Base-by-base conservation (phyloP, 2,113 vertebrate genomes). In the Periophthalmus modestus region DNA sequence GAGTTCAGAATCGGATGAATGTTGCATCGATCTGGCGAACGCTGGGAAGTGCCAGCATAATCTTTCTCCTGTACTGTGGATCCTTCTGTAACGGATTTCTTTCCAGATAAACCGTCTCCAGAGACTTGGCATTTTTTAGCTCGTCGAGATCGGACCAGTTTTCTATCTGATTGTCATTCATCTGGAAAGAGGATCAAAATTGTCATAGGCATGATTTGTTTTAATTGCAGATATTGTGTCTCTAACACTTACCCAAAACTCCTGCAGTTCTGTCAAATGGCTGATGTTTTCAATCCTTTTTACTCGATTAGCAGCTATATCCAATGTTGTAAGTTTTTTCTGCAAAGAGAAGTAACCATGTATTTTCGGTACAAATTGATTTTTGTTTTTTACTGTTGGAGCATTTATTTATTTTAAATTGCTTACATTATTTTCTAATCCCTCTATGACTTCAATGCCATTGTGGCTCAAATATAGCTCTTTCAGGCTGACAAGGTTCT, bases 381-480 rank as follows among this genome's bases (percentile, higher is more conserved):
- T 9, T 9, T 43, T 6, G 12, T 13, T 4, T 55, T 69, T 46
- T 54, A 39, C 12, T 54, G 73, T 74, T 43, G 70, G 19, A 73
- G 21, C 55, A 15, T n/a, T 43, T 19, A 15, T 12, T 43, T 19
- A 1, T 18, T 62, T 21, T 65, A 65, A 43, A 52, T 11, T 11
- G 91, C 98, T 97, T 89, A 99, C 98, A 3, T 99, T 99, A 91
- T 95, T 98, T 83, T 99, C 97, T 88, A 99, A 93, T 72, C 97
- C 98, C 80, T 99, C 98, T 28, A 99, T 96, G 90, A 96, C 95
- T 90, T 99, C 97, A 0, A 99, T 96, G 87, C 98, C 98, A 0
- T 99, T 99, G 92, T 99, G 97, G 91, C 98, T 99, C 83, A 99
- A 91, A 87, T 99, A 99, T 59, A 99, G 85, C 91, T 99, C 98